Percentiles rank a stretch among this genome's conserved stretches.
phyloP scores from a whole-genome alignment of 2,113 vertebrate genomes.

The Beaufortia kweichowensis region DNA sequence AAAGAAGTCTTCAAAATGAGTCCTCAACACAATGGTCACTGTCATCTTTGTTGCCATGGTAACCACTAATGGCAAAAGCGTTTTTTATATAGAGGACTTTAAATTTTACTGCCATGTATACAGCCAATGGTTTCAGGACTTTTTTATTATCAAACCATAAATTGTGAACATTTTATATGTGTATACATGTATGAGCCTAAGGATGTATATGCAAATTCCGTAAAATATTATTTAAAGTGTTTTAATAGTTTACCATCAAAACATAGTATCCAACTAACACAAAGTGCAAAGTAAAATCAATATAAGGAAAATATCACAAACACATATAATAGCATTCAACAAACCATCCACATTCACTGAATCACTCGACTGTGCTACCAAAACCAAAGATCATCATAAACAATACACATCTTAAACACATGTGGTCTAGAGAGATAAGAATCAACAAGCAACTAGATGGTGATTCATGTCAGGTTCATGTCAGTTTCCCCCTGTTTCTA shows the following conservation, averaged over 20 bases:
- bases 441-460: conserved; percentile 30
- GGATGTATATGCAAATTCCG: neutral
- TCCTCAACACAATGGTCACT: conserved; percentile 1
- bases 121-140: neutral
- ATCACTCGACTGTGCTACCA: conserved; percentile 4
- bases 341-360: too few species aligned
- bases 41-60: conserved; percentile 43
- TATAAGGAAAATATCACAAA: neutral
- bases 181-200: neutral
- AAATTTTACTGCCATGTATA: conserved; percentile 2
- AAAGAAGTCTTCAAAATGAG: conserved; percentile 15
- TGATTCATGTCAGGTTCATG: conserved; percentile 36
- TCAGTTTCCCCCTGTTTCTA: conserved; percentile 40
- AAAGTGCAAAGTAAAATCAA: conserved; percentile 1
- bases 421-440: conserved; percentile 32
- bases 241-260: too few species aligned
- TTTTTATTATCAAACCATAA: neutral
- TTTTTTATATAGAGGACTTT: conserved; percentile 26
- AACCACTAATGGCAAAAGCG: neutral
- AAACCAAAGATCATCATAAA: conserved; percentile 1
- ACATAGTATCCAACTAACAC: neutral
- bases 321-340: too few species aligned
- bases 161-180: neutral
- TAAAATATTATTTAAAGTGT: too few species aligned
- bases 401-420: neutral